Evolutionary conservation across 2,797 vertebrate genomes (phyloP).

Genomic region (Rhinella marina): DNA sequence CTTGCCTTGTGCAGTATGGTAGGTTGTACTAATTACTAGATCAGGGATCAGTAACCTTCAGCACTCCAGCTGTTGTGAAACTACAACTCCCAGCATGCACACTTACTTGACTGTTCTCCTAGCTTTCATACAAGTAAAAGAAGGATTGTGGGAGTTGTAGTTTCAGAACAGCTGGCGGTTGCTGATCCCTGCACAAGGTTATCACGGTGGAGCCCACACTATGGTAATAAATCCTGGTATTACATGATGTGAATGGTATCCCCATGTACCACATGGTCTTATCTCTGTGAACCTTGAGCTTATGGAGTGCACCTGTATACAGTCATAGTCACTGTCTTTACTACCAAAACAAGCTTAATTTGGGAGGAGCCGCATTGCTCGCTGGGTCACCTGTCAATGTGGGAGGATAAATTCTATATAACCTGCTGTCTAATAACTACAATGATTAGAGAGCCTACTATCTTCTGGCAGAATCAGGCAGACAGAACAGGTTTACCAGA

Average conservation of each 20-base stretch:
- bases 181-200: too few relatives aligned
- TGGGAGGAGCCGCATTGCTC: conserved; percentile 40
- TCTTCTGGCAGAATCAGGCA: background rate
- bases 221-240: background rate
- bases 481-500: background rate
- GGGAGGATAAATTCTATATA: conserved; percentile 51
- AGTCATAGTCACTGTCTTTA: background rate
- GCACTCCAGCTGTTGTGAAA: too few relatives aligned
- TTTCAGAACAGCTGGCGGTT: too few relatives aligned
- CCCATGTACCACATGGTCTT: background rate
- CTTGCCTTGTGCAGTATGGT: too few relatives aligned
- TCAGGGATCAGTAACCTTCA: too few relatives aligned
- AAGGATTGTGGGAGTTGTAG: too few relatives aligned
- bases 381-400: conserved; percentile 32
- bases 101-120: too few relatives aligned
- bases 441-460: background rate
- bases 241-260: background rate
- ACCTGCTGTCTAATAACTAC: background rate
- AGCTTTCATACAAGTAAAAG: too few relatives aligned
- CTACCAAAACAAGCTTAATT: background rate
- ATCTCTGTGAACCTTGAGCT: background rate
- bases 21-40: too few relatives aligned
- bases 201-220: background rate
- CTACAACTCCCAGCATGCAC: too few relatives aligned
- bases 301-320: too few relatives aligned